phyloP scores from a whole-genome alignment of 1,140 invertebrate genomes.

The Eubasilissa regina region DNA sequence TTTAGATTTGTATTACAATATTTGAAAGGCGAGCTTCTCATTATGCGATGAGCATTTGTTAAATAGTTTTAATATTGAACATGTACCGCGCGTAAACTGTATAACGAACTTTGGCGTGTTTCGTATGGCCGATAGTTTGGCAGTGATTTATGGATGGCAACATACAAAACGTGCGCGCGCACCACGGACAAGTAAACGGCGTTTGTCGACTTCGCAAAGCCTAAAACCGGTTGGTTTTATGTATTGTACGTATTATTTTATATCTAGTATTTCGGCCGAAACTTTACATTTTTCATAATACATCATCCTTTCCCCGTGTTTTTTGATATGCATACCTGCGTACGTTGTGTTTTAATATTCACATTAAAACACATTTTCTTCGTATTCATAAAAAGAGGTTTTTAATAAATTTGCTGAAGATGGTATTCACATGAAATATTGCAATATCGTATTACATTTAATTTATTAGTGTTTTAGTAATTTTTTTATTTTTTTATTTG shows the following conservation, averaged over 20 bases:
- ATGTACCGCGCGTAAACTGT: neutral
- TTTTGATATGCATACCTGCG: neutral
- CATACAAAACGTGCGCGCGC: neutral
- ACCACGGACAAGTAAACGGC: neutral
- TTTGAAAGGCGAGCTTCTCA: neutral
- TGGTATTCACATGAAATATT: no score
- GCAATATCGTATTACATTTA: no score
- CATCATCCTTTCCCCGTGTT: neutral
- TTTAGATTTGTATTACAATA: no score
- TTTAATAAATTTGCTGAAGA: no score
- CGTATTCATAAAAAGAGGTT: no score
- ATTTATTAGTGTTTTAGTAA: no score
- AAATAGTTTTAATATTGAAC: constrained; percentile 3
- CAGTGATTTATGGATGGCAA: constrained; percentile 32
- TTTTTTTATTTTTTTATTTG: no score
- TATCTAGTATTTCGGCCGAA: neutral
- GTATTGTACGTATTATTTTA: neutral
- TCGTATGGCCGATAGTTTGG: neutral
- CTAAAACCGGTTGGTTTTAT: constrained; percentile 20
- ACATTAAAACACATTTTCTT: neutral
- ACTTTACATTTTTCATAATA: neutral
- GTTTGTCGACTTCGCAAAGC: neutral
- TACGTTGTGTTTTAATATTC: neutral
- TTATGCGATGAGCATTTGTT: constrained; percentile 8
- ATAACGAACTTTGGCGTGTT: neutral